A percentile compares a stretch with the other conserved stretches of the same genome.
Evolutionary conservation across 2,113 vertebrate species (phyloP).

Genomic region (Psilopsiagon aymara): DNA sequence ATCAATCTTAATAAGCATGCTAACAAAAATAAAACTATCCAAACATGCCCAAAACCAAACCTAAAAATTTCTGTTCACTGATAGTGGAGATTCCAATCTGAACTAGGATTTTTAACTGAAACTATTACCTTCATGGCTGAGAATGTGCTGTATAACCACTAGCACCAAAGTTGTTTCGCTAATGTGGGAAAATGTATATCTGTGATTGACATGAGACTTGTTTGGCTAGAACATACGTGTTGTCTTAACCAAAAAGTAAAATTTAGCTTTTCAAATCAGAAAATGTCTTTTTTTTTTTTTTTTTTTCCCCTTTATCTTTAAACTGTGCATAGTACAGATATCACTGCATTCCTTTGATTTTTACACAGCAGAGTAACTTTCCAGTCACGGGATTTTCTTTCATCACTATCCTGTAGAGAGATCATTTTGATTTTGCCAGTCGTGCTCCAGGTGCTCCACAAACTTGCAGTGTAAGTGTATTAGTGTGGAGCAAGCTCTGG

Average conservation of each 20-base stretch:
- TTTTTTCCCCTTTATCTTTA: background rate
- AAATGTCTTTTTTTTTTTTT: background rate
- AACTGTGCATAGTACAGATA: background rate
- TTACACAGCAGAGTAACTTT: background rate
- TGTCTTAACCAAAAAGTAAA: slow-evolving; percentile 64
- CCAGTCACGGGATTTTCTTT: background rate
- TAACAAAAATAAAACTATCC: background rate
- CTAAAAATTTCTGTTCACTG: slow-evolving; percentile 20
- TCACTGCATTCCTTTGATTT: background rate
- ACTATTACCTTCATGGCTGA: slow-evolving; percentile 20
- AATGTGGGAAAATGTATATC: background rate
- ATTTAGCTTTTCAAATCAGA: slow-evolving; percentile 57
- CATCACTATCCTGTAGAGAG: background rate
- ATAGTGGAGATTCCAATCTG: slow-evolving; percentile 46
- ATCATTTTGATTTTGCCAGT: background rate
- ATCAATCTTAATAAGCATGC: slow-evolving; percentile 61
- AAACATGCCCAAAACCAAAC: no score
- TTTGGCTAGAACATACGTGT: slow-evolving; percentile 30
- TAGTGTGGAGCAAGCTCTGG: background rate
- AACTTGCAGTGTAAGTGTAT: background rate
- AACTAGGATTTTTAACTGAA: slow-evolving; percentile 36
- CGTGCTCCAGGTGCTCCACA: background rate
- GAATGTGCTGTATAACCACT: slow-evolving; percentile 33
- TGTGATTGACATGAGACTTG: slow-evolving; percentile 38
- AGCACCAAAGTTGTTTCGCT: slow-evolving; percentile 44